Conservation (phyloP, 2,888 invertebrate species). For the Hypsopygia costalis region DNA sequence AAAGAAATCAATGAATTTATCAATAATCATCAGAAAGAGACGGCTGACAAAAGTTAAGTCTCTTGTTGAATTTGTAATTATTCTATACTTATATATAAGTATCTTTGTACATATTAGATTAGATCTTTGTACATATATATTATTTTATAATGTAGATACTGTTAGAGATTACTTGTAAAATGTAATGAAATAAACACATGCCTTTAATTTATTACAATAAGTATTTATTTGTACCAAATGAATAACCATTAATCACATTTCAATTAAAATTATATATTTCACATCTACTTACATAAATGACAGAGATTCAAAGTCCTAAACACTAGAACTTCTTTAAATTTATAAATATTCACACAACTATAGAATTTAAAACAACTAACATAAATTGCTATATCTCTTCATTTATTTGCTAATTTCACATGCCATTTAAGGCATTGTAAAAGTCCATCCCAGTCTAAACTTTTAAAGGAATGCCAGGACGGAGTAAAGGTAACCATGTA, state of each 20-base stretch:
- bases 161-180: too few relatives aligned
- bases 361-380: conserved; percentile 15
- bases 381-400: conserved; percentile 6
- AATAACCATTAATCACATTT: conserved; percentile 43
- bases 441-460: conserved; percentile 27
- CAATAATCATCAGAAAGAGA: conserved; percentile 39
- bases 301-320: conserved; percentile 32
- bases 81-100: too few relatives aligned
- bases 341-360: conserved; percentile 8
- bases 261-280: conserved; percentile 38
- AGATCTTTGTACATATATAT: conserved; percentile 13
- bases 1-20: conserved; percentile 58
- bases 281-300: conserved; percentile 37
- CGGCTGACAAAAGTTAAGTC: conserved; percentile 10
- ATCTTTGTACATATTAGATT: conserved; percentile 1
- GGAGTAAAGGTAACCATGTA: conserved; percentile 26
- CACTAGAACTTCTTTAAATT: conserved; percentile 10
- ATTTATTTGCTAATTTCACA: conserved; percentile 8
- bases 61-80: not conserved
- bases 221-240: conserved; percentile 63
- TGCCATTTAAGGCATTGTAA: conserved; percentile 13
- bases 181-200: conserved; percentile 18
- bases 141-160: conserved; percentile 10
- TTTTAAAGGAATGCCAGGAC: conserved; percentile 34
- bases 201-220: conserved; percentile 33